Evolutionary conservation across 2,888 invertebrate species (phyloP).

Genomic region (Tipula unca): DNA sequence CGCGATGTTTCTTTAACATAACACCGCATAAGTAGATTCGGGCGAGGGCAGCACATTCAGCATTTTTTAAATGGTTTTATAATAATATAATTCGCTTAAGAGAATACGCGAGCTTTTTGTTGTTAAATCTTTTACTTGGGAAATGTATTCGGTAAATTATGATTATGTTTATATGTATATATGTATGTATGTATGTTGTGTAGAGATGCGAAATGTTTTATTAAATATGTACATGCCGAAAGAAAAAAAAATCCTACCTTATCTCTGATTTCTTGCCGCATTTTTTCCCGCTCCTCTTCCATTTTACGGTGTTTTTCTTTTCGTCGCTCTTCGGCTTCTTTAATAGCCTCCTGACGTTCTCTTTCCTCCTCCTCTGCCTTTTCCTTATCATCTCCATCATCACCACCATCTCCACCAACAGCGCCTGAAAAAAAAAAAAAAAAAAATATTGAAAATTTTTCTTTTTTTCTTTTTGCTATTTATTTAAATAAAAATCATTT

Average conservation of each 20-base stretch:
- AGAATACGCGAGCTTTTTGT: neutral
- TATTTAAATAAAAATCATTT: neutral
- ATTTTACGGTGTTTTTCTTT: slow-evolving; percentile 99
- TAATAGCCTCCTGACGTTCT: slow-evolving; percentile 94
- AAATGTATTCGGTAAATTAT: neutral
- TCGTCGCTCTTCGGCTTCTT: slow-evolving; percentile 94
- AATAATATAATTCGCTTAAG: neutral
- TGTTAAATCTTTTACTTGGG: neutral
- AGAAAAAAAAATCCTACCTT: slow-evolving; percentile 56
- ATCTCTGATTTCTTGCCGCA: slow-evolving; percentile 98
- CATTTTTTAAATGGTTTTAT: neutral
- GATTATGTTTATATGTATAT: neutral
- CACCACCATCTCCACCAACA: slow-evolving; percentile 85
- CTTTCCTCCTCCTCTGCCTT: slow-evolving; percentile 98
- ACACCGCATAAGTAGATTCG: neutral
- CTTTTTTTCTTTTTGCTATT: neutral
- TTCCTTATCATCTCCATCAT: slow-evolving; percentile 92
- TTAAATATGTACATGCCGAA: neutral
- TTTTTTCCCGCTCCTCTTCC: slow-evolving; percentile 98
- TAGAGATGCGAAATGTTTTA: neutral
- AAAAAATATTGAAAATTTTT: neutral
- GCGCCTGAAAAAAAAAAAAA: slow-evolving; percentile 52
- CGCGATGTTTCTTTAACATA: neutral
- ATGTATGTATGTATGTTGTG: neutral
- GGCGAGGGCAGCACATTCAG: neutral